Base-by-base conservation (phyloP, 2,888 invertebrate species). In the Ophraella communa region DNA sequence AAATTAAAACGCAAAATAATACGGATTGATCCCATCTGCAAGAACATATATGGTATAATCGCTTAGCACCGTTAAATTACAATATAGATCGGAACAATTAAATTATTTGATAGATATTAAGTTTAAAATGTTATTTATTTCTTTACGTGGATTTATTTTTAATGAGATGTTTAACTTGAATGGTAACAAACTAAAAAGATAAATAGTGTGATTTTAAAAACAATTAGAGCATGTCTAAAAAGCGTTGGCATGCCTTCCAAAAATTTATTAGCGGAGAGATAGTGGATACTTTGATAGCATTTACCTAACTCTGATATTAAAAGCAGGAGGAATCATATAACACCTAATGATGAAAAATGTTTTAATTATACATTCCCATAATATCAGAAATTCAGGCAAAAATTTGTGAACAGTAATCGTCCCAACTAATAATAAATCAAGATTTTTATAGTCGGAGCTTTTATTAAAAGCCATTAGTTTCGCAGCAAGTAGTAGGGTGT, bases 401-500 rank as follows among this genome's bases (percentile, higher is more conserved):
- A 81, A 80, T 81, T 80, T 80, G 81, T 76, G 78, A 80, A 79
- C 78, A 77, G 78, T 81, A 80, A 81, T 81, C 78, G 78, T 76
- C 79, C 78, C 78, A 79, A 80, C 79, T 79, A 78, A 78, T 78
- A 80, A 81, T 82, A 82, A 82, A 82, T 82, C 81, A 82, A 80
- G 80, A 82, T 80, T 82, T 82, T 82, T 82, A 82, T 82, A 80
- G 82, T 80, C 80, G 75, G 67, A 75, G 80, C 81, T 82, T 82
- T 82, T 82, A 82, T 82, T 82, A 82, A 82, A 81, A 82, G 80
- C 81, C 81, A 82, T 82, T 82, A 81, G 81, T 81, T 81, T 80
- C 62, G 63, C 65, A 68, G 71, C 74, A 73, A 71, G 68, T 72
- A 69, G 67, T 73, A 64, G 73, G 76, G 77, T 75, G 75, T 73